Percentiles rank a stretch among this genome's conserved stretches.
Conservation (phyloP, 2,113 vertebrate genomes). For the Tringa solitaria region DNA sequence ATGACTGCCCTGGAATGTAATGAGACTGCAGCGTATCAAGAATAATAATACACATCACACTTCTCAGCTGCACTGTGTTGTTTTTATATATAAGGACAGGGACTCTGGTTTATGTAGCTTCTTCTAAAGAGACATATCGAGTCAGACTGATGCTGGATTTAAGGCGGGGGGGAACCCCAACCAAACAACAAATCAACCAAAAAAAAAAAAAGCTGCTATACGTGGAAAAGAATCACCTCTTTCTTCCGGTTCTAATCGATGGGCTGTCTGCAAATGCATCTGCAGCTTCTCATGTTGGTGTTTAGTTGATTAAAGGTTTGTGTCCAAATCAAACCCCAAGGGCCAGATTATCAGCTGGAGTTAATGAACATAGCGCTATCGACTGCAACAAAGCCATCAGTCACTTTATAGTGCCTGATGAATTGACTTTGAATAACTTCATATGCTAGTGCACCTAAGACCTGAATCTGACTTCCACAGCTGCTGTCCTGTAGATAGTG, state of each 20-base stretch:
- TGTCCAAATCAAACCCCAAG: not conserved
- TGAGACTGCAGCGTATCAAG: not conserved
- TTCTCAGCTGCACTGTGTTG: not conserved
- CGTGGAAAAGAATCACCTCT: not conserved
- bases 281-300: not conserved
- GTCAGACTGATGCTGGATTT: not conserved
- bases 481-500: not conserved
- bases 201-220: not conserved
- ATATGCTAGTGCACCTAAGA: not conserved
- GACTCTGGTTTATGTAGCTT: not conserved
- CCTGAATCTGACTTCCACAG: not conserved
- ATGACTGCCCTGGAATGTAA: not conserved
- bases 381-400: not conserved
- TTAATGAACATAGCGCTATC: not conserved
- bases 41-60: not conserved
- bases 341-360: not conserved
- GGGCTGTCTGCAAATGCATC: not conserved
- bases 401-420: not conserved
- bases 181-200: no score
- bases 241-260: not conserved
- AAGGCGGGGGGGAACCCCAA: not conserved
- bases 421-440: not conserved
- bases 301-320: not conserved
- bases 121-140: not conserved
- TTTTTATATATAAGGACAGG: not conserved